Conservation (phyloP, 2,113 vertebrate species). For the Lichenostomus cassidix region DNA sequence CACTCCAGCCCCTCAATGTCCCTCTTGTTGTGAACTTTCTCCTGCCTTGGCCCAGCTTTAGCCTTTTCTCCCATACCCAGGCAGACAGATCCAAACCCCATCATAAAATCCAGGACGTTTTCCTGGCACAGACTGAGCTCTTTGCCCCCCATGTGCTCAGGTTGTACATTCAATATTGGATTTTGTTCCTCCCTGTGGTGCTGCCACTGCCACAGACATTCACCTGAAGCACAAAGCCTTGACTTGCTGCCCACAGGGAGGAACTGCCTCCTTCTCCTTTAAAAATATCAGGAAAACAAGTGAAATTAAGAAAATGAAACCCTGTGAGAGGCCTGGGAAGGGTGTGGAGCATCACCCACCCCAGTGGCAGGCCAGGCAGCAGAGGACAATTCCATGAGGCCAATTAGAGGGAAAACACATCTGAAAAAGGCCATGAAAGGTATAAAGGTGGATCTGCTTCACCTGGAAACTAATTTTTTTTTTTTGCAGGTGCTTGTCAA, state of each 20-base stretch:
- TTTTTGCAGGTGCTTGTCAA: background rate
- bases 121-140: background rate
- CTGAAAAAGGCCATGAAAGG: background rate
- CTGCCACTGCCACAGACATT: background rate
- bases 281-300: background rate
- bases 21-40: background rate
- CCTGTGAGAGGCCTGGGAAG: background rate
- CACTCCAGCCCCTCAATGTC: background rate
- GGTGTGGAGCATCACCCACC: background rate
- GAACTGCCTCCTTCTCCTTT: background rate
- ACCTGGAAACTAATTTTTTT: background rate
- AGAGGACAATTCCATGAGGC: background rate
- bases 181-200: background rate
- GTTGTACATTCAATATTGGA: background rate
- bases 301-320: background rate
- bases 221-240: background rate
- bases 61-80: background rate
- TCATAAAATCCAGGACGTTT: background rate
- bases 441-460: background rate
- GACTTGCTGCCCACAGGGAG: background rate
- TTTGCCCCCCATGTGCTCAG: accelerated
- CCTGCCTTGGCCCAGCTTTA: background rate
- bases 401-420: background rate
- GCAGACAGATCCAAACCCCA: background rate
- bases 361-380: background rate